Base-by-base conservation (phyloP, 2,888 invertebrate species). In the Drosophila nr. perissopoda region DNA sequence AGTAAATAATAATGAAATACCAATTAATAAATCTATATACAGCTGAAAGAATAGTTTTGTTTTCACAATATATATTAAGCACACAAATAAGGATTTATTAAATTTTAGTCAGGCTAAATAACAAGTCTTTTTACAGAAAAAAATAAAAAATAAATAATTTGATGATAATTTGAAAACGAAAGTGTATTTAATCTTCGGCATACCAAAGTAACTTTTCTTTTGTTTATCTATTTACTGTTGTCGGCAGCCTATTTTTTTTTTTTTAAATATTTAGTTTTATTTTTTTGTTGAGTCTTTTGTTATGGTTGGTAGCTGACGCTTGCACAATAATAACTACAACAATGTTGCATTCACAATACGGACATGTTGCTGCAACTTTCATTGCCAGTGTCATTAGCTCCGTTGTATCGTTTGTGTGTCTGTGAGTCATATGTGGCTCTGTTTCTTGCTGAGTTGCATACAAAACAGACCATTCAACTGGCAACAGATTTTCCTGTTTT, bases 371-470 rank as follows among this genome's bases (percentile, higher is more conserved):
- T 72, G 74, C 76, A 87, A 75, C 79, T 87, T 90, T 86, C 86
- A 86, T 90, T 86, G 91, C 77, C 91, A 86, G 76, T 89, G 86
- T 90, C 86, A 86, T 89, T 86, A 82, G 80, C 61, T 46, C 53
- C 74, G 57, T 64, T 68, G 66, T 57, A 68, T 57, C n/a, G 16
- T 33, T 58, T 65, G 25, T 51, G 33, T 56, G 49, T 38, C 48
- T 57, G 38, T 67, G 60, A 61, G 51, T 74, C 72, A 72, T 69
- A 67, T 82, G 68, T 72, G 65, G 53, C 64, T 33, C 38, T 59
- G 46, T 66, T 84, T 82, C 66, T 74, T 75, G 73, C 71, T 51
- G 62, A 57, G 79, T 78, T 72, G 75, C 79, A 84, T 69, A 76
- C 73, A 83, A 74, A 79, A 82, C 71, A 82, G 88, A 88, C 77